Evolutionary conservation across 2,797 vertebrate species (phyloP).

Genomic region (Poeciliopsis turneri): DNA sequence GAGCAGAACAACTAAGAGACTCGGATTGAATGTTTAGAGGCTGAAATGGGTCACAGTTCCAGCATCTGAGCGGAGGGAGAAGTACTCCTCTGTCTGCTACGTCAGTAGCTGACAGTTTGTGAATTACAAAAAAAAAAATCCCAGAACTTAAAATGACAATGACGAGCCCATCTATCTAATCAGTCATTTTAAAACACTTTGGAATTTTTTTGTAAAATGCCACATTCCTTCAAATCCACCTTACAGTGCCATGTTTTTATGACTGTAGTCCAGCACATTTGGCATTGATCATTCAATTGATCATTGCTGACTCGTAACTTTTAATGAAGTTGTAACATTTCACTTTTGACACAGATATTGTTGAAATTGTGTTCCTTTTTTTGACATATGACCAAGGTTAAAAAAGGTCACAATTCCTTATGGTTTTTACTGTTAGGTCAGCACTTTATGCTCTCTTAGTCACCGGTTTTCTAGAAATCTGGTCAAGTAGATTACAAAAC

Average conservation of each 20-base stretch:
- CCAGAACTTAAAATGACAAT: neutral
- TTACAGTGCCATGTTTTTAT: neutral
- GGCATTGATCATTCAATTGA: neutral
- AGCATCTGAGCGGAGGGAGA: slow-evolving; percentile 21
- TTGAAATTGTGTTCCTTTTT: slow-evolving; percentile 1
- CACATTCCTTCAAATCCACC: neutral
- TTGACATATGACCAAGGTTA: neutral
- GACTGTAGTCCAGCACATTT: neutral
- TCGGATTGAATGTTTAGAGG: slow-evolving; percentile 13
- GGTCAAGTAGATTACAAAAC: neutral
- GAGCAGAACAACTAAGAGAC: neutral
- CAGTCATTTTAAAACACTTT: neutral
- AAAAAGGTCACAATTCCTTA: slow-evolving; percentile 4
- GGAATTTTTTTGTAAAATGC: neutral
- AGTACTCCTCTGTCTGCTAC: slow-evolving; percentile 37
- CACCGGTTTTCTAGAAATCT: slow-evolving; percentile 3
- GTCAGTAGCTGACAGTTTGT: neutral
- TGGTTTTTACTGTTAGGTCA: slow-evolving; percentile 6
- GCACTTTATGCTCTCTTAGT: slow-evolving; percentile 4
- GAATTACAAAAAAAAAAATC: neutral
- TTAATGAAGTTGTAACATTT: neutral
- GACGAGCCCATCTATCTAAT: neutral
- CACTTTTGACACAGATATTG: slow-evolving; percentile 1
- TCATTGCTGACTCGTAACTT: slow-evolving; percentile 12
- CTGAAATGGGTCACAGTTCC: slow-evolving; percentile 30